Evolutionary conservation across 2,113 vertebrate genomes (phyloP).

Genomic region (Planiliza haematocheilus): DNA sequence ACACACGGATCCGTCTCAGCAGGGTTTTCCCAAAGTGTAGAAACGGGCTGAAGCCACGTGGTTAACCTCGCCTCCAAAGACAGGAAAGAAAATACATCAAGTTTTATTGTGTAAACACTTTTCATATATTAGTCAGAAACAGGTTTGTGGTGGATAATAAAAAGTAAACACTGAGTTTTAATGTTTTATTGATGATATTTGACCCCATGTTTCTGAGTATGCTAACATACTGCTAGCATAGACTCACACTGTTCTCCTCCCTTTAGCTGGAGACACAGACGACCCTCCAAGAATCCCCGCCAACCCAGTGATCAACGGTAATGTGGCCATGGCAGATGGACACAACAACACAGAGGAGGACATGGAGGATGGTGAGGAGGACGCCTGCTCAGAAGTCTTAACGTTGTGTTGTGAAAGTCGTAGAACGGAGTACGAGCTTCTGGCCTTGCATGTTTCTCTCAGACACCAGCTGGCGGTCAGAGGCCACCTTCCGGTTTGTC

Average conservation of each 20-base stretch:
- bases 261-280: slow-evolving; percentile 95
- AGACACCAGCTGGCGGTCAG: slow-evolving; percentile 99
- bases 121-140: too few relatives aligned
- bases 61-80: background rate
- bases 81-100: too few relatives aligned
- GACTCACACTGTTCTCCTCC: slow-evolving; percentile 9
- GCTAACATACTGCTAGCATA: background rate
- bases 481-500: slow-evolving; percentile 97
- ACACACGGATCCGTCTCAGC: slow-evolving; percentile 18
- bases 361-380: slow-evolving; percentile 96
- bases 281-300: slow-evolving; percentile 98
- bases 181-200: slow-evolving; percentile 11
- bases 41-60: too few relatives aligned
- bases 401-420: background rate
- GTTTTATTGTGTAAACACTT: too few relatives aligned
- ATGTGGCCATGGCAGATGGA: slow-evolving; percentile 97
- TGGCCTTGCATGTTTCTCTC: slow-evolving; percentile 23
- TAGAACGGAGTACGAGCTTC: too few relatives aligned
- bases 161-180: too few relatives aligned
- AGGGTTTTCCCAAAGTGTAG: slow-evolving; percentile 40
- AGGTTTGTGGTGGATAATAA: too few relatives aligned
- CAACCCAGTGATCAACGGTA: slow-evolving; percentile 98
- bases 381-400: too few relatives aligned
- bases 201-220: background rate
- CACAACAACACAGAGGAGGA: slow-evolving; percentile 98